A percentile compares a stretch with the other conserved stretches of the same genome.
These are phyloP conservation scores for Lepilemur septentrionalis DNA, from an alignment of 2,797 vertebrate species.

Conservation along the genomic window DNA sequence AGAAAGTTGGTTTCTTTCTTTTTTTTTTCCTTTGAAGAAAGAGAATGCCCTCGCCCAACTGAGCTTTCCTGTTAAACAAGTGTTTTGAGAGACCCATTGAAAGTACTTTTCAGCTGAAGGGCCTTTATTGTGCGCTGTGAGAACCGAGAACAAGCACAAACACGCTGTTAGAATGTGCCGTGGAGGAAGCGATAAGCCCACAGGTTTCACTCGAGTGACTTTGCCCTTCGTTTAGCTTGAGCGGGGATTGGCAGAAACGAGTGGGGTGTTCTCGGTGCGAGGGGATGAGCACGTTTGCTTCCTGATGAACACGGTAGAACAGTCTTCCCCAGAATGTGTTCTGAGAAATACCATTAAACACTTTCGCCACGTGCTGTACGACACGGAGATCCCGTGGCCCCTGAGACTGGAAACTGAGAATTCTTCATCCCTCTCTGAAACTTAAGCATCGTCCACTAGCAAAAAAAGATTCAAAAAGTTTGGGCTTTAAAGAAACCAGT, in stretches of 20 bases:
- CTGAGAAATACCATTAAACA: not conserved
- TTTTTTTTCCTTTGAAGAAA: not conserved
- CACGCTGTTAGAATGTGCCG: not conserved
- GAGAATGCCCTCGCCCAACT: not conserved
- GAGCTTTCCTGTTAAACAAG: not conserved
- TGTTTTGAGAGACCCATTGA: not conserved
- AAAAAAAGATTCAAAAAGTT: not conserved
- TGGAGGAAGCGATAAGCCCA: not conserved
- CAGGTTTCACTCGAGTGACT: not conserved
- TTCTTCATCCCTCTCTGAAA: not conserved
- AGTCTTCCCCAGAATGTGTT: not conserved
- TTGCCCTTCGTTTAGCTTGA: not conserved
- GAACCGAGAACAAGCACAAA: not conserved
- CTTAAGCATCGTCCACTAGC: not conserved
- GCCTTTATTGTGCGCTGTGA: not conserved
- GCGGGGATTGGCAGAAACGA: too few relatives aligned
- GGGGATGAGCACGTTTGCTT: not conserved
- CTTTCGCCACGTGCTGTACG: not conserved
- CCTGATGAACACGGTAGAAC: not conserved
- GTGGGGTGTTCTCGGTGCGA: accelerated
- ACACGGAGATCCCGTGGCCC: not conserved
- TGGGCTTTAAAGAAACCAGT: not conserved
- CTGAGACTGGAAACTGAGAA: not conserved
- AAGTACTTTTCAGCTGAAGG: not conserved
- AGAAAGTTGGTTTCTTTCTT: not conserved